phyloP scores from a whole-genome alignment of 2,113 vertebrate species.

The Burhinus bistriatus region DNA sequence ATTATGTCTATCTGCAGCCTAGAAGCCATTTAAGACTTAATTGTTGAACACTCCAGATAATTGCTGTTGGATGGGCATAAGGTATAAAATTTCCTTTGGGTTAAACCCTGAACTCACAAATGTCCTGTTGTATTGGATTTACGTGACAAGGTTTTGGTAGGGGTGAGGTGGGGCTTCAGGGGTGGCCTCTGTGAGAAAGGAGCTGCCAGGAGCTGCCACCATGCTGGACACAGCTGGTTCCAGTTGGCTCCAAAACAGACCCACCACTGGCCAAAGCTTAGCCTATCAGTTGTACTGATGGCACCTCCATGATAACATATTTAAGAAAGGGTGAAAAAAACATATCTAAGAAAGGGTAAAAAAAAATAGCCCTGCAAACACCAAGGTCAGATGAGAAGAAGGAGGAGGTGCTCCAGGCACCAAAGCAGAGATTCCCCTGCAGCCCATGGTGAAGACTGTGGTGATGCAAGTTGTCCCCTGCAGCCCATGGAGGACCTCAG shows the following conservation, averaged over 20 bases:
- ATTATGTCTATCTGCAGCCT: neutral
- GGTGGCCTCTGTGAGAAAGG: neutral
- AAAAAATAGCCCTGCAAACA: neutral
- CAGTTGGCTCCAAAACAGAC: accelerated
- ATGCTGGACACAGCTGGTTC: neutral
- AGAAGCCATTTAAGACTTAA: neutral
- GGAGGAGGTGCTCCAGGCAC: neutral
- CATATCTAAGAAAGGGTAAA: neutral
- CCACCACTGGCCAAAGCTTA: neutral
- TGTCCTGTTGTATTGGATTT: neutral
- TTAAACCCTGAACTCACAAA: neutral
- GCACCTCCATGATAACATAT: neutral
- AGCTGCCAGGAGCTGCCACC: neutral
- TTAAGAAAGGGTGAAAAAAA: too few relatives aligned
- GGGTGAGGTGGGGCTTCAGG: neutral
- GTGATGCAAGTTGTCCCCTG: neutral
- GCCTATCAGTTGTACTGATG: neutral
- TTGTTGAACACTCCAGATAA: neutral
- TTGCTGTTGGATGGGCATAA: neutral
- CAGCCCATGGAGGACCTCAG: too few relatives aligned
- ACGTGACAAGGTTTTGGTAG: neutral
- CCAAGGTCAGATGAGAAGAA: neutral
- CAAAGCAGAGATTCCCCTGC: neutral
- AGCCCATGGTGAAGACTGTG: neutral
- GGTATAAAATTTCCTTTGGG: neutral